Conservation (phyloP, 2,797 vertebrate species). For the Microctenopoma lineatum region DNA sequence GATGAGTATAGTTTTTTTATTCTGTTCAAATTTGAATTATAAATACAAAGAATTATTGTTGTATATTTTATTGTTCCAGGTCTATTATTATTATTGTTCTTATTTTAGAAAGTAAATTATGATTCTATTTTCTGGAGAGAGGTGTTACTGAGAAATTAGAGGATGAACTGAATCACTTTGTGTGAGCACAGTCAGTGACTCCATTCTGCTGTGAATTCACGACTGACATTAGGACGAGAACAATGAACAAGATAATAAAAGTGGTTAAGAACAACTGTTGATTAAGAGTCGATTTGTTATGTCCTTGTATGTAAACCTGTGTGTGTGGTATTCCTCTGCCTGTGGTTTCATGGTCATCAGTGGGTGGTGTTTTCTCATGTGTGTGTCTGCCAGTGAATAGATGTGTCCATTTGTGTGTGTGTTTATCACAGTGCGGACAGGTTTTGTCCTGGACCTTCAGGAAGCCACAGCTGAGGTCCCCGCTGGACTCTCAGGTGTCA, state of each 20-base stretch:
- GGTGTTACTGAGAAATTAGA: constrained; percentile 37
- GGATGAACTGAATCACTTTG: constrained; percentile 20
- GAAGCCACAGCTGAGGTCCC: constrained; percentile 35
- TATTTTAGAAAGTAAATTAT: constrained; percentile 75
- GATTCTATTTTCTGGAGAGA: constrained; percentile 71
- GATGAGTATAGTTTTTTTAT: constrained; percentile 41
- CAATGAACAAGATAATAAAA: constrained; percentile 56
- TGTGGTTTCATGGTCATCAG: constrained; percentile 47
- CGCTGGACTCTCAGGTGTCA: constrained; percentile 53
- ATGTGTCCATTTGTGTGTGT: constrained; percentile 46
- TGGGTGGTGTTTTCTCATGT: constrained; percentile 70
- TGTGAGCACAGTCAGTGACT: constrained; percentile 29
- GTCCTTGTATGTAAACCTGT: constrained; percentile 3
- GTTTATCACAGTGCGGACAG: constrained; percentile 51
- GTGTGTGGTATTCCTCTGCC: constrained; percentile 32
- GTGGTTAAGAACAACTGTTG: constrained; percentile 12
- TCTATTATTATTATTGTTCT: constrained; percentile 56
- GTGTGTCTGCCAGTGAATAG: constrained; percentile 46
- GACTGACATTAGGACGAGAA: constrained; percentile 43
- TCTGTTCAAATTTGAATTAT: constrained; percentile 19
- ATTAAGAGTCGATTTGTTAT: background rate
- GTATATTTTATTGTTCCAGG: constrained; percentile 66
- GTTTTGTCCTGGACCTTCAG: constrained; percentile 59
- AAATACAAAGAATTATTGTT: constrained; percentile 58
- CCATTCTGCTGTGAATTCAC: constrained; percentile 52